Evolutionary conservation across 2,888 invertebrate genomes (phyloP), one percentile per base, ranked within the genome.

Genomic region (Onchidella celtica): DNA sequence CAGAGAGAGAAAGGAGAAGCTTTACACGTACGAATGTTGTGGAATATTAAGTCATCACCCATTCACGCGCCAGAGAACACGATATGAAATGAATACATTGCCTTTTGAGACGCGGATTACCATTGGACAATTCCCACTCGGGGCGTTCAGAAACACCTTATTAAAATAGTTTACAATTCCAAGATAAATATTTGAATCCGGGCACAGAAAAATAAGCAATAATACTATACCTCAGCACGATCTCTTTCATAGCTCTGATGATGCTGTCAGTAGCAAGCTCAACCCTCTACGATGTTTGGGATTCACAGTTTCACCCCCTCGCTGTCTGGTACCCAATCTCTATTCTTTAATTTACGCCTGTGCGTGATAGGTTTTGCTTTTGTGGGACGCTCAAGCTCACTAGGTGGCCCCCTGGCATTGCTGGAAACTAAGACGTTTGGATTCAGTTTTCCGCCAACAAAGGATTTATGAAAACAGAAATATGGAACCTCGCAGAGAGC

Each of bases 121-220:
- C 32, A 47, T 32, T 55, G 57, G 72, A 32, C 32, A 4, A 57
- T 32, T 57, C 55, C 57, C 72, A 57, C n/a, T 3, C 55, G 0
- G 29, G n/a, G 11, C 34, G 17, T 55, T 57, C 29, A n/a, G 32
- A 2, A 34, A 57, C 57, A 34, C 57, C 72, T 21, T 72, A 32
- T 72, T 72, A 72, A 72, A 55, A 72, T 72, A 40, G 14, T 32
- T 72, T 34, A 72, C 57, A 72, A 55, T 32, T 17, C 6, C 3
- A n/a, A 34, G 32, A 72, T 72, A 72, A 72, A 72, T 72, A 72
- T 72, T 72, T 9, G 72, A 72, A 24, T 72, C 57, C 57, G 6
- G 6, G 29, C 1, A 17, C 17, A 11, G n/a, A 1, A 29, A n/a
- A 1, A n/a, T 72, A 57, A 21, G 32, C 2, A 4, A 32, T 32